Base-by-base conservation (phyloP, 2,797 vertebrate genomes). In the Neopelma chrysocephalum region DNA sequence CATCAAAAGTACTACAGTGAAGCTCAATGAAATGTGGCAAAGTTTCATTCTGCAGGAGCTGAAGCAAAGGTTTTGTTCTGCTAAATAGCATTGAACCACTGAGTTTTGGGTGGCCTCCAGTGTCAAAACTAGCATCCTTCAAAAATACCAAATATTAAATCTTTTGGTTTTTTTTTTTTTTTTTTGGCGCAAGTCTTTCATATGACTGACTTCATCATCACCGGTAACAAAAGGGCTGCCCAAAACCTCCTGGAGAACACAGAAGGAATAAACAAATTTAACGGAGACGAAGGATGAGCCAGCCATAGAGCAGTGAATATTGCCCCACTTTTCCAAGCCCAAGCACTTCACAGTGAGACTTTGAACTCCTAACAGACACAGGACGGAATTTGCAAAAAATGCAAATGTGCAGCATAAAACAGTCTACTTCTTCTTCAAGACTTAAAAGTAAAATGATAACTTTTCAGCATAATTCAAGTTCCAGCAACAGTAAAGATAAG, bases 291-390 rank as follows among this genome's bases (percentile, higher is more conserved):
- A 25, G 26, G 45, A 80, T 72, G 42, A 95, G 69, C 53, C 42
- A 77, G 57, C 23, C 7, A 14, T 3, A 53, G 21, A 73, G 34
- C 3, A 4, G 29, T 82, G 56, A 78, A 76, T 73, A 16, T 19
- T 84, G 89, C 20, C 54, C 73, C 85, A 94, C 85, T 95, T 92
- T 93, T 87, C 61, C 51, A 90, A 93, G 43, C 58, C 36, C 45
- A 32, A 72, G 66, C 66, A 80, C 45, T 76, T 72, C 69, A 72
- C 0, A 5, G 38, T 54, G 56, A 91, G 70, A 68, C 94, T 94
- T 79, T 83, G 91, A 96, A 86, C 89, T 93, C 82, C 66, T 26
- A 38, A 43, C 36, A 95, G 85, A 88, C 58, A 73, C 9, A 45
- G 47, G 76, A 62, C 6, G 38, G 36, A 38, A 88, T 91, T n/a